Base-by-base conservation (phyloP, 2,113 vertebrate species). In the Mobula birostris region DNA sequence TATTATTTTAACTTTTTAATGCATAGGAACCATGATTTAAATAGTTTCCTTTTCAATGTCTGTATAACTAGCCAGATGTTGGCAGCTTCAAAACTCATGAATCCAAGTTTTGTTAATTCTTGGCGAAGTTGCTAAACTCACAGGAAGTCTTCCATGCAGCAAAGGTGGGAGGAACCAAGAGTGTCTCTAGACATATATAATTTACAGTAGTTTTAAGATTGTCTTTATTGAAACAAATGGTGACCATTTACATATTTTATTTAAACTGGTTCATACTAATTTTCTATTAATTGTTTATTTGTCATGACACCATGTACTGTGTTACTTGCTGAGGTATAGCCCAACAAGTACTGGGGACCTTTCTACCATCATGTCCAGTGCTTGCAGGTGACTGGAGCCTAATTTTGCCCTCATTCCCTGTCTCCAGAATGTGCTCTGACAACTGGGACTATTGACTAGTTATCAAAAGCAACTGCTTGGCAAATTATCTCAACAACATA, bases 41-140 rank as follows among this genome's bases (percentile, higher is more conserved):
- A 90, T 90, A 32, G 85, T 27, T 93, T 93, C 70, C 24, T 93
- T 93, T 93, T 93, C 91, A 74, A 72, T 74, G 36, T 11, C 66
- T 93, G 36, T 32, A 93, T 93, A 40, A 24, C 12, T 56, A 93
- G 24, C 66, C 70, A 93, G 70, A 72, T 93, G 66, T 40, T 74
- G 70, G 70, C 91, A 93, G 9, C 68, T 93, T 93, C 91, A 93
- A 74, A 24, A 74, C 40, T 93, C 32, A 93, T 93, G 91, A 93
- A 48, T 74, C 70, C 70, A 93, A 48, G 70, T 93, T 74, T 72
- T 93, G 91, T 48, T 93, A 74, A 56, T 76, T 76, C 91, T 93
- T 93, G 70, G 70, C 68, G 5, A 8, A 1, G 21, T 4, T 74
- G 32, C 91, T 24, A 27, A 27, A 29, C 56, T 61, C 32, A 15